Evolutionary conservation across 2,888 invertebrate genomes (phyloP).

Genomic region (Tenthredo scrophulariae): DNA sequence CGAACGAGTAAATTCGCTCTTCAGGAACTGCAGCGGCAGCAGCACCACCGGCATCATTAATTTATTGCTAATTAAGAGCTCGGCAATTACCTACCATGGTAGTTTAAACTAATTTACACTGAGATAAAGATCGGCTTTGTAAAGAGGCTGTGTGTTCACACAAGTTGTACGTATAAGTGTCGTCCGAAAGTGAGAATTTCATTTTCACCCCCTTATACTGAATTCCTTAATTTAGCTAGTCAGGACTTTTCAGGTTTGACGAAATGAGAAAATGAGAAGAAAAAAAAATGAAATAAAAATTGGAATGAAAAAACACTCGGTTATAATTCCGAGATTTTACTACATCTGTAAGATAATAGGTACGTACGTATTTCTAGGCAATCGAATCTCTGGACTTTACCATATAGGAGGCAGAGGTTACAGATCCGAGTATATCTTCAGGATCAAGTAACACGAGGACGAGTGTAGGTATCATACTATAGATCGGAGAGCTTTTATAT

Average conservation of each 20-base stretch:
- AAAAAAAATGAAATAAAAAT: neutral
- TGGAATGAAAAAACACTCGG: neutral
- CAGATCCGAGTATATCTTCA: neutral
- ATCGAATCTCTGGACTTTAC: neutral
- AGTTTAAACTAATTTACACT: conserved; percentile 26
- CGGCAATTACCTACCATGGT: neutral
- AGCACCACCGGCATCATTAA: neutral
- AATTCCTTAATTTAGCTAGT: neutral
- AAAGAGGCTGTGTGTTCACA: neutral
- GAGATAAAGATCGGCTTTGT: conserved; percentile 24
- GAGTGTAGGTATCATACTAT: neutral
- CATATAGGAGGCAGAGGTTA: neutral
- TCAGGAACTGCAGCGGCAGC: neutral
- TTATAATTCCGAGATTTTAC: neutral
- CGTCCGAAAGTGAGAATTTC: neutral
- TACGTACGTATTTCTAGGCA: neutral
- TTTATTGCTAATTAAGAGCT: conserved; percentile 22
- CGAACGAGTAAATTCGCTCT: conserved; percentile 19
- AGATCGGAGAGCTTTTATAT: neutral
- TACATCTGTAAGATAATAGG: neutral
- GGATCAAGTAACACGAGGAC: neutral
- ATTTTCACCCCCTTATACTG: no score
- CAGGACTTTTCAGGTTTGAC: neutral
- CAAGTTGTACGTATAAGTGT: neutral
- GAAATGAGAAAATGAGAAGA: neutral